Evolutionary conservation across 2,113 vertebrate species (phyloP).

Genomic region (Thermophis baileyi): DNA sequence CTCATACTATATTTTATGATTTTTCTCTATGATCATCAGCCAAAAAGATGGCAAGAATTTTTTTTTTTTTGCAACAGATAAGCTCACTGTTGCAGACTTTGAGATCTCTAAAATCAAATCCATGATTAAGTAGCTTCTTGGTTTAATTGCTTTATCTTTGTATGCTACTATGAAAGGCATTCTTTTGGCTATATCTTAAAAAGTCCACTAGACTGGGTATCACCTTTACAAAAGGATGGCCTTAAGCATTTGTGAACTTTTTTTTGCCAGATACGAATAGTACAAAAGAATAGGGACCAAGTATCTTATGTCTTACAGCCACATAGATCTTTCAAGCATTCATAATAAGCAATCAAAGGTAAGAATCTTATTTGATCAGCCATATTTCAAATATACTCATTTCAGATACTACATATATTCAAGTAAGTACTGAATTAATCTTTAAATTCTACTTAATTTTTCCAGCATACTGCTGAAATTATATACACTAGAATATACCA

Average conservation of each 20-base stretch:
- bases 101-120: not conserved
- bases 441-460: not conserved
- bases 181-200: not conserved
- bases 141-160: not conserved
- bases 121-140: not conserved
- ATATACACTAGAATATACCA: not conserved
- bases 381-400: not conserved
- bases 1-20: not conserved
- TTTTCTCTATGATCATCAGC: not conserved
- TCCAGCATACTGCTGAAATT: not conserved
- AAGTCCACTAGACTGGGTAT: not conserved
- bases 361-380: not conserved
- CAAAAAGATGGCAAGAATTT: not conserved
- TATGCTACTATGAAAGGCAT: not conserved
- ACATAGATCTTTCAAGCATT: not conserved
- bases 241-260: not conserved
- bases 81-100: not conserved
- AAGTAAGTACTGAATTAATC: not conserved
- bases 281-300: not conserved
- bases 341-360: not conserved
- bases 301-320: not conserved
- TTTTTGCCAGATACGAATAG: not conserved
- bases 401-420: not conserved
- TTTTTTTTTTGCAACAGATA: not conserved
- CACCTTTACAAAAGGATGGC: not conserved